A percentile compares a stretch with the other conserved stretches of the same genome.
Evolutionary conservation across 2,113 vertebrate genomes (phyloP).

Genomic region (Dromas ardeola): DNA sequence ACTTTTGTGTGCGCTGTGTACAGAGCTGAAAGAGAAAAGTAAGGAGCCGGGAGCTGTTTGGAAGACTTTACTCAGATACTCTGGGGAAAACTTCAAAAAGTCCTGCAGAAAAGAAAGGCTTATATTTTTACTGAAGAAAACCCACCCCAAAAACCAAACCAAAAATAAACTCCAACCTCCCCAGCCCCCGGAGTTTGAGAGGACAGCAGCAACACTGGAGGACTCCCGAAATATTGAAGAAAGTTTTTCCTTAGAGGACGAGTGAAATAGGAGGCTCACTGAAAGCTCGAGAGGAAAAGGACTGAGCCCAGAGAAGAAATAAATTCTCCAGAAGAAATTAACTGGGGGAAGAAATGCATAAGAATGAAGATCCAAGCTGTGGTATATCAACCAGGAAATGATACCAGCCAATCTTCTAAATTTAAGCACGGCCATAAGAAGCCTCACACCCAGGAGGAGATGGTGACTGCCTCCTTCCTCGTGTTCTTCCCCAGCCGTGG

Average conservation of each 20-base stretch:
- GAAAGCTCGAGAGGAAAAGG: background rate
- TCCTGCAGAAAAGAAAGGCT: background rate
- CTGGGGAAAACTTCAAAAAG: background rate
- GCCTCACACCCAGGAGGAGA: background rate
- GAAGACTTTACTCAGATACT: conserved; percentile 10
- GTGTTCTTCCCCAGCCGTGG: background rate
- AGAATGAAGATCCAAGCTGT: background rate
- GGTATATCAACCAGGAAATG: background rate
- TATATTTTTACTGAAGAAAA: background rate
- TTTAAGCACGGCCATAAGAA: background rate
- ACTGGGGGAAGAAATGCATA: background rate
- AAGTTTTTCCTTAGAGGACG: background rate
- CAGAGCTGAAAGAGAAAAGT: background rate
- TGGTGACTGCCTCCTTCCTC: background rate
- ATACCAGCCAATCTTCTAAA: background rate
- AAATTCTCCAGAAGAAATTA: background rate
- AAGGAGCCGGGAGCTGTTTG: background rate
- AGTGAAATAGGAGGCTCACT: background rate
- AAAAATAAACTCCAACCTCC: background rate
- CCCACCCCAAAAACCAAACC: background rate
- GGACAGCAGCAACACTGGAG: background rate
- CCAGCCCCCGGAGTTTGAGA: background rate
- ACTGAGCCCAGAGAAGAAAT: background rate
- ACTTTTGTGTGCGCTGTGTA: background rate
- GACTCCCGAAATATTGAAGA: background rate